Conservation (phyloP, 2,888 invertebrate species). For the Bellardia pandia region DNA sequence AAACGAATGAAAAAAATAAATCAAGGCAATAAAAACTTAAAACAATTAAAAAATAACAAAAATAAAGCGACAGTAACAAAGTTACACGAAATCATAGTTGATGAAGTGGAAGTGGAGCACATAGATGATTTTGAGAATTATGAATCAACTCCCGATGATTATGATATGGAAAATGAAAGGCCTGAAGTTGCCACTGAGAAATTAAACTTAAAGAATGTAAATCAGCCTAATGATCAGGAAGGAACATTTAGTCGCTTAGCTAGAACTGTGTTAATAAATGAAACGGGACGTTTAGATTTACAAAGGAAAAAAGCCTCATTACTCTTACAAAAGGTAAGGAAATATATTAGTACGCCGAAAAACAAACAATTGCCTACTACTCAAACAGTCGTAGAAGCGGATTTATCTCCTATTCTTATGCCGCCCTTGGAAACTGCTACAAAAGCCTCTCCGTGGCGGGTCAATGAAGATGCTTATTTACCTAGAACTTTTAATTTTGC, state of each 20-base stretch:
- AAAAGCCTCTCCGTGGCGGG: conserved; percentile 82
- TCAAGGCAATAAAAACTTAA: conserved; percentile 13
- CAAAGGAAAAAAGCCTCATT: conserved; percentile 38
- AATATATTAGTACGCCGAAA: conserved; percentile 80
- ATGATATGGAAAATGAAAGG: conserved; percentile 39
- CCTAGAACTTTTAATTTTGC: conserved; percentile 80
- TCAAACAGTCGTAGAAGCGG: background rate
- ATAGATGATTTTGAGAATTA: conserved; percentile 38
- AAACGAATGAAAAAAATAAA: conserved; percentile 38
- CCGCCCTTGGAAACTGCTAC: conserved; percentile 5
- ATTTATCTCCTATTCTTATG: conserved; percentile 77
- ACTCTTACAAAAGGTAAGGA: conserved; percentile 77
- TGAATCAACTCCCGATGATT: conserved; percentile 1
- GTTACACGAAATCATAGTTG: conserved; percentile 17
- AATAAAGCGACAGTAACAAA: background rate
- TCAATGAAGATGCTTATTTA: conserved; percentile 77
- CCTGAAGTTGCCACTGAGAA: background rate
- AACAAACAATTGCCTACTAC: conserved; percentile 50
- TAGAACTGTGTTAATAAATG: conserved; percentile 78
- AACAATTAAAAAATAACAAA: conserved; percentile 18
- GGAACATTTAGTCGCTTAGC: conserved; percentile 79
- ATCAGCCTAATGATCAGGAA: conserved; percentile 45
- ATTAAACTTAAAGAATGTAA: background rate
- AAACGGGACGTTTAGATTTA: conserved; percentile 73
- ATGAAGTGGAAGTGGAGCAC: conserved; percentile 6